Conservation (phyloP, 1,140 invertebrate species). For the Macrotrachela quadricornifera region DNA sequence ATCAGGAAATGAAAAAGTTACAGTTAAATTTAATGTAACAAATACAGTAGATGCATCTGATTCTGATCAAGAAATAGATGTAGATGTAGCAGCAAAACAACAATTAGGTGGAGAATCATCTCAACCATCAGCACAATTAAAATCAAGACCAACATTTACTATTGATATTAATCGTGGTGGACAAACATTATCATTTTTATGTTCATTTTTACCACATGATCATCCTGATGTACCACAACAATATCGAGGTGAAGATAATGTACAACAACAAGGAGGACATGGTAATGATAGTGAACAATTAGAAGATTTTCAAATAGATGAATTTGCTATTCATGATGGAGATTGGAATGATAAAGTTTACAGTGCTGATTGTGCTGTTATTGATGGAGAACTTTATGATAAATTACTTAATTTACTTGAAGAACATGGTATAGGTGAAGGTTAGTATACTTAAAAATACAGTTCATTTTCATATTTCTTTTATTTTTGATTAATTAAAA, state of each 20-base stretch:
- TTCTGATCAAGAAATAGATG: not conserved
- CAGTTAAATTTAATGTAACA: conserved; percentile 8
- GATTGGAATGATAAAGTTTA: conserved; percentile 9
- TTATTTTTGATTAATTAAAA: too few relatives aligned
- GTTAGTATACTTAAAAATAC: too few relatives aligned
- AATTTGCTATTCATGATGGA: conserved; percentile 6
- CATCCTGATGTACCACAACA: not conserved
- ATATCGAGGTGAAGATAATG: too few relatives aligned
- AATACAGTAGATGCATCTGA: conserved; percentile 2
- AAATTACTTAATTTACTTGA: conserved; percentile 4
- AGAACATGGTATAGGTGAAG: conserved; percentile 7
- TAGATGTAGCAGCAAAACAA: not conserved
- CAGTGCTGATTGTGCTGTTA: conserved; percentile 7
- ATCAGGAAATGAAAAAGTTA: not conserved
- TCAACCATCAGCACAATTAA: not conserved
- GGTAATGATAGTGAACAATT: too few relatives aligned
- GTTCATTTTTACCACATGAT: conserved; percentile 6
- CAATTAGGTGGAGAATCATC: not conserved
- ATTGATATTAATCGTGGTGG: conserved; percentile 1
- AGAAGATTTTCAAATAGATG: conserved; percentile 10
- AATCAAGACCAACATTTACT: conserved; percentile 8
- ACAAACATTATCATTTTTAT: conserved; percentile 3
- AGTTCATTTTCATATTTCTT: too few relatives aligned
- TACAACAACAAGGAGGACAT: too few relatives aligned
- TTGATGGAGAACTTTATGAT: conserved; percentile 8